phyloP scores from a whole-genome alignment of 92 coral and sea anemone species.

The Heteractis magnifica region DNA sequence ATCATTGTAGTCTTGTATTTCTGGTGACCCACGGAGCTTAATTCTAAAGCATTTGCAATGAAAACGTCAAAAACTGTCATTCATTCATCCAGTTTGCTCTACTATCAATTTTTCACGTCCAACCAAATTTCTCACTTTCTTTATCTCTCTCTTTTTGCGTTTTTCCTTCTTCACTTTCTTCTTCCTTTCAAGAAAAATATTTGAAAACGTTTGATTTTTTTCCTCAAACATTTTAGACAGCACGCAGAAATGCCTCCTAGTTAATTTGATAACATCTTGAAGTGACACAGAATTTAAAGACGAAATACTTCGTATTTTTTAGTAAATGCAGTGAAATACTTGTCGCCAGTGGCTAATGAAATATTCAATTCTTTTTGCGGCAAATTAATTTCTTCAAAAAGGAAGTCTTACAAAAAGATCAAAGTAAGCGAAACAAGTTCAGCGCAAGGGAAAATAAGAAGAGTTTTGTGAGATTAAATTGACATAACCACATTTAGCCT shows the following conservation, averaged over 20 bases:
- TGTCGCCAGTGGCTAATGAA: not conserved
- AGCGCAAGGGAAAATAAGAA: not conserved
- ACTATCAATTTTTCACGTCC: no score
- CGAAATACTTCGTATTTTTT: not conserved
- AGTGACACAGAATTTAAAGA: no score
- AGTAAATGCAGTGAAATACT: not conserved
- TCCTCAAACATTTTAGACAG: no score
- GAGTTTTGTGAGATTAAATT: slow-evolving; percentile 1
- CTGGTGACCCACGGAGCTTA: not conserved
- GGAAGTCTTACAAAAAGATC: not conserved
- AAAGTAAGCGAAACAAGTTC: slow-evolving; percentile 4
- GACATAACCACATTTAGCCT: not conserved
- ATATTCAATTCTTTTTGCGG: not conserved
- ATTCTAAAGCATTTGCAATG: not conserved
- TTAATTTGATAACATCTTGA: no score
- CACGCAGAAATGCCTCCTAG: no score
- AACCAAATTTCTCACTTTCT: no score
- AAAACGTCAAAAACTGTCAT: not conserved
- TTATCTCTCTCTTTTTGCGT: no score
- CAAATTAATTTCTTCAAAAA: not conserved
- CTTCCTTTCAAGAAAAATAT: no score
- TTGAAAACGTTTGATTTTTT: no score
- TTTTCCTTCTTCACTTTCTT: no score
- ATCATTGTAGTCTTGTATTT: not conserved
- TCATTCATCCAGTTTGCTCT: no score